phyloP scores from a whole-genome alignment of 2,888 invertebrate genomes.

The Netelia inedita region DNA sequence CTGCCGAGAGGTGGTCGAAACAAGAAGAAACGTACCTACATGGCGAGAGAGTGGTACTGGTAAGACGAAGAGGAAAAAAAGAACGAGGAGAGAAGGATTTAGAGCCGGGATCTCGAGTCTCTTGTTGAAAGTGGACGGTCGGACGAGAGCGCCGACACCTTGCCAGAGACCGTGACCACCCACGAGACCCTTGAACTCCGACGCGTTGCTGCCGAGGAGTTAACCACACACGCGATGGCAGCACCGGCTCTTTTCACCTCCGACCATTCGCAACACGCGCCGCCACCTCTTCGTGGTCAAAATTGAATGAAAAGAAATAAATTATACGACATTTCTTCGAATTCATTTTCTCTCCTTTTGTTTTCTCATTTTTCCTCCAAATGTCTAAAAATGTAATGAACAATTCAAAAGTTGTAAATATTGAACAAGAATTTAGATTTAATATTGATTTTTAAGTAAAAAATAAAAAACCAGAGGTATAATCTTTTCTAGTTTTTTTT shows the following conservation, averaged over 20 bases:
- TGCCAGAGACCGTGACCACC: conserved; percentile 57
- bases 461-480: too few relatives aligned
- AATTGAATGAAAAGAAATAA: background rate
- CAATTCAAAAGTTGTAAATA: too few relatives aligned
- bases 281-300: background rate
- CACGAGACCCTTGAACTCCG: conserved; percentile 54
- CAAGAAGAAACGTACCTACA: conserved; percentile 47
- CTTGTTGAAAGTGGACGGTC: conserved; percentile 57
- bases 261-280: conserved; percentile 2
- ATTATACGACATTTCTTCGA: background rate
- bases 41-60: conserved; percentile 39
- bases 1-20: conserved; percentile 26
- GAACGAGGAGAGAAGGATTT: conserved; percentile 45
- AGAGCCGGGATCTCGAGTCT: conserved; percentile 51
- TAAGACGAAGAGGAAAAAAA: conserved; percentile 28
- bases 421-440: too few relatives aligned
- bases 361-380: too few relatives aligned
- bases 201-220: conserved; percentile 23
- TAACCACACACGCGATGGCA: conserved; percentile 23
- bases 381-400: too few relatives aligned
- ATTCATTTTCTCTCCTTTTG: too few relatives aligned
- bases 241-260: conserved; percentile 21
- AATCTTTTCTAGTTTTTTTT: too few relatives aligned
- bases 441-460: too few relatives aligned
- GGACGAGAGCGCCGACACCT: conserved; percentile 58